Percentiles rank a stretch among this genome's conserved stretches.
phyloP scores from a whole-genome alignment of 2,888 invertebrate species.

The Caenorhabditis becei region DNA sequence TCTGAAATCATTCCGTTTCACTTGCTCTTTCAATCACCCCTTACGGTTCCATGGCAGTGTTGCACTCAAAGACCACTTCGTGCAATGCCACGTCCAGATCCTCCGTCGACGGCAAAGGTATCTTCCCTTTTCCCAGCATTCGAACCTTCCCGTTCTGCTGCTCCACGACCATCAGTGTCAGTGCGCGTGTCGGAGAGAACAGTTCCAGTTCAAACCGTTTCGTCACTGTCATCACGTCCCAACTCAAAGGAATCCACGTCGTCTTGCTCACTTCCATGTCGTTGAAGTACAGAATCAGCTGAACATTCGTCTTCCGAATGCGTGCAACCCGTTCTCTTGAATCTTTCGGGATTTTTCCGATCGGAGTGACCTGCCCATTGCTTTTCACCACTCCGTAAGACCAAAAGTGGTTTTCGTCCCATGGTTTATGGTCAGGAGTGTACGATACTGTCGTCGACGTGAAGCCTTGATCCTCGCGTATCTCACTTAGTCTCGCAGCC shows the following conservation, averaged over 20 bases:
- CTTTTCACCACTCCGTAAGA: constrained; percentile 25
- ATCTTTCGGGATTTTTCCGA: constrained; percentile 41
- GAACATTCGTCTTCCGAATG: constrained; percentile 30
- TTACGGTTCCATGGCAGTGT: constrained; percentile 34
- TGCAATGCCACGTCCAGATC: constrained; percentile 49
- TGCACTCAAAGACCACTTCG: constrained; percentile 48
- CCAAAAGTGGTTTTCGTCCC: constrained; percentile 43
- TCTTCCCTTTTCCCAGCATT: constrained; percentile 36
- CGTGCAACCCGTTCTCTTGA: constrained; percentile 26
- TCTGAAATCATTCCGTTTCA: constrained; percentile 38
- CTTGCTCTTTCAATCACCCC: too few relatives aligned
- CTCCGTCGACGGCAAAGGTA: constrained; percentile 41
- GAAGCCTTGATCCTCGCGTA: constrained; percentile 48
- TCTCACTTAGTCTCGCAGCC: constrained; percentile 35
- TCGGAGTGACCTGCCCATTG: constrained; percentile 26
- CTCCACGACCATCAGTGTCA: constrained; percentile 38
- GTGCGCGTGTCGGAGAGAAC: constrained; percentile 33
- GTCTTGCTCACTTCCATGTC: constrained; percentile 53
- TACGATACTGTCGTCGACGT: constrained; percentile 31
- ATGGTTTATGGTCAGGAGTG: constrained; percentile 20
- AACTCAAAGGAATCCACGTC: constrained; percentile 37
- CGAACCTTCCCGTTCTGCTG: constrained; percentile 28
- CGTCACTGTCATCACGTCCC: constrained; percentile 34
- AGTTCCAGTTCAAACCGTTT: constrained; percentile 54
- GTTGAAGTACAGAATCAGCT: constrained; percentile 55